Percentiles rank a stretch among this genome's conserved stretches.
These are phyloP conservation scores for Falco punctatus DNA, from an alignment of 2,113 vertebrate species.

Conservation along the genomic window DNA sequence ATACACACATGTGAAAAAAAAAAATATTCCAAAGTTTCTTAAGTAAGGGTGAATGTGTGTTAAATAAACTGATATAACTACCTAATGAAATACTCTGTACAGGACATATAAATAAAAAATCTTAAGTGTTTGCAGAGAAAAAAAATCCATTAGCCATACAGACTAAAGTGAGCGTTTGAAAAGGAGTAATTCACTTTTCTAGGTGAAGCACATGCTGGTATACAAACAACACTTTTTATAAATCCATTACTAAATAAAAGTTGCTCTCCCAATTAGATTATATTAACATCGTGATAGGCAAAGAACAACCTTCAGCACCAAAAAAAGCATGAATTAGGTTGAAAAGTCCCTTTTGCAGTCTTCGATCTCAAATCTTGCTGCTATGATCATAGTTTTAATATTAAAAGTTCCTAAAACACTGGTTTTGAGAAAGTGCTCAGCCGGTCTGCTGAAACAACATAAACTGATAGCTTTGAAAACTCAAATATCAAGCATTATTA, in stretches of 20 bases:
- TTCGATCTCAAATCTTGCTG: neutral
- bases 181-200: neutral
- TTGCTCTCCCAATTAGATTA: neutral
- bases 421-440: neutral
- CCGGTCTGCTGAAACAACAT: neutral
- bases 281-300: neutral
- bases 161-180: neutral
- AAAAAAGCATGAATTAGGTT: neutral
- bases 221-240: neutral
- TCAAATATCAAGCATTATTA: neutral
- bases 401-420: neutral
- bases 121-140: neutral
- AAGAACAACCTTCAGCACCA: neutral
- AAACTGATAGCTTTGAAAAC: neutral
- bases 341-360: neutral
- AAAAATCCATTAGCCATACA: neutral
- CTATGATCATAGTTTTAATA: neutral
- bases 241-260: neutral
- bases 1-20: neutral
- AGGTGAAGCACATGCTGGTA: accelerated
- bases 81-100: neutral
- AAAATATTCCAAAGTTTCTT: neutral
- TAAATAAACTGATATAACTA: neutral
- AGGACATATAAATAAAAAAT: neutral
- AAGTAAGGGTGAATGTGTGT: neutral